These are phyloP conservation scores for Proteles cristata DNA, from an alignment of 2,113 vertebrate species.

Conservation along the genomic window DNA sequence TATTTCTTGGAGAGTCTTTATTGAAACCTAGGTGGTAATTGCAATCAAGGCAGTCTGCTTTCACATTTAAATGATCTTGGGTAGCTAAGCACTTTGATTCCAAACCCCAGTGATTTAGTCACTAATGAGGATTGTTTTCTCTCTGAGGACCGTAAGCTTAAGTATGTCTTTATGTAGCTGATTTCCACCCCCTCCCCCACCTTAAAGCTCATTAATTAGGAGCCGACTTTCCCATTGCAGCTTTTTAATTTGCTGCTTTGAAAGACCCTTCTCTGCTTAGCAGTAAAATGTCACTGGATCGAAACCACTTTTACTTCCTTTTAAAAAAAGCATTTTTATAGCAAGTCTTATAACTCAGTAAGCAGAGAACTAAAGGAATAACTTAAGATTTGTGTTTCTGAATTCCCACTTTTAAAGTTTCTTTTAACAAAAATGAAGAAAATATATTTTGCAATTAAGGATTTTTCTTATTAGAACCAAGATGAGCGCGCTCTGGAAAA, in stretches of 20 bases:
- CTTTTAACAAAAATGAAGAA: background rate
- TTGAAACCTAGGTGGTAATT: conserved; percentile 58
- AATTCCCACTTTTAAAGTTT: background rate
- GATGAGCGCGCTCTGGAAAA: background rate
- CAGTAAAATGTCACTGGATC: conserved; percentile 57
- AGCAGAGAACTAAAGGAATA: conserved; percentile 38
- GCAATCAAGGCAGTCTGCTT: conserved; percentile 68
- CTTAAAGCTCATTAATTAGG: conserved; percentile 67
- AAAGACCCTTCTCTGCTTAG: conserved; percentile 5
- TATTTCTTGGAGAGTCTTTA: conserved; percentile 68
- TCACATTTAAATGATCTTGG: conserved; percentile 65
- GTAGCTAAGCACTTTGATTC: conserved; percentile 57
- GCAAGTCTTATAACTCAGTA: background rate
- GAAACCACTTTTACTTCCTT: conserved; percentile 42
- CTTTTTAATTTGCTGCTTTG: conserved; percentile 56
- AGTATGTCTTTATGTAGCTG: conserved; percentile 49
- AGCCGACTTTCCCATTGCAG: conserved; percentile 37
- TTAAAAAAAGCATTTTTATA: conserved; percentile 30
- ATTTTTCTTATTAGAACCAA: background rate
- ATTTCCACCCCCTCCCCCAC: background rate
- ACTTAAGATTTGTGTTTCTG: background rate
- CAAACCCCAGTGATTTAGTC: conserved; percentile 44
- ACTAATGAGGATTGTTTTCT: conserved; percentile 71
- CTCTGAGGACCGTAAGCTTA: conserved; percentile 49
- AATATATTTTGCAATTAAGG: background rate